Conservation (phyloP, 2,113 vertebrate species). For the Chaenogobius annularis region DNA sequence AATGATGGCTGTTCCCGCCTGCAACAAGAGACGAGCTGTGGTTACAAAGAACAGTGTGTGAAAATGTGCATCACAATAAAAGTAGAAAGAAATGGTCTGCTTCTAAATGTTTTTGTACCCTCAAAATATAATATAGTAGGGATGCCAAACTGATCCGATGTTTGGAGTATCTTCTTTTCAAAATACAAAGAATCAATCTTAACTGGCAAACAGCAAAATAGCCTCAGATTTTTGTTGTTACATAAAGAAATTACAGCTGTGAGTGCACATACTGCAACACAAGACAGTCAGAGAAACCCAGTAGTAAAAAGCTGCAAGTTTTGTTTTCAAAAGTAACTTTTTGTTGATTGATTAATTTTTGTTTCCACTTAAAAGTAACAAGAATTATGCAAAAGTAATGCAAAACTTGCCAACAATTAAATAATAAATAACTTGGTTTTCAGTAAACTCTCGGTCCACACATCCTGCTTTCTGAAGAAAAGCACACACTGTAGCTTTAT, state of each 20-base stretch:
- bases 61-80: not conserved
- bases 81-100: not conserved
- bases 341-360: not conserved
- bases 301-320: too few species aligned
- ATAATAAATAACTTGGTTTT: too few species aligned
- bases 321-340: too few species aligned
- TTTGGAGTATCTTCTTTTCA: not conserved
- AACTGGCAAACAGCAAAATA: not conserved
- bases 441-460: too few species aligned
- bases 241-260: too few species aligned
- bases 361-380: not conserved
- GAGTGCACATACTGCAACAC: too few species aligned
- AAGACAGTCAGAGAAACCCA: too few species aligned
- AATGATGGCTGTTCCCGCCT: conserved; percentile 45
- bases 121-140: not conserved
- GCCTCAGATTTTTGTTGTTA: too few species aligned
- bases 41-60: not conserved
- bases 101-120: not conserved
- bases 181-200: not conserved
- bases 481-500: too few species aligned
- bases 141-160: not conserved
- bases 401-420: not conserved
- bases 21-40: not conserved
- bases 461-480: too few species aligned
- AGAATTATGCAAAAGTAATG: not conserved